These are phyloP conservation scores for Eustalomyia histrio DNA, from an alignment of 2,888 invertebrate species.

Conservation along the genomic window DNA sequence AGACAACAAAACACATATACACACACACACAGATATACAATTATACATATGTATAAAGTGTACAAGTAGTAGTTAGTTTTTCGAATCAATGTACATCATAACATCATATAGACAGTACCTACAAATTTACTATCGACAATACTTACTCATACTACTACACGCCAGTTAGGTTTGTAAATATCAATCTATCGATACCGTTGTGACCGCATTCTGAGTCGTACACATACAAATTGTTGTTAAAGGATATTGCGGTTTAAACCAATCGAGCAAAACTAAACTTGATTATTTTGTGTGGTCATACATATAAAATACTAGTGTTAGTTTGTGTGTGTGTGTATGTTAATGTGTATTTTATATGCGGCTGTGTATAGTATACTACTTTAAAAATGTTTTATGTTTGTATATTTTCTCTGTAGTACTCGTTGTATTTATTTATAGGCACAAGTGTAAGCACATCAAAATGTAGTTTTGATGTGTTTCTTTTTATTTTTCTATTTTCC, in stretches of 20 bases:
- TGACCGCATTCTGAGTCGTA: conserved; percentile 60
- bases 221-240: conserved; percentile 74
- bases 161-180: conserved; percentile 28
- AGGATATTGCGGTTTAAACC: conserved; percentile 76
- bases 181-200: conserved; percentile 64
- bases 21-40: background rate
- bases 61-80: conserved; percentile 7
- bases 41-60: background rate
- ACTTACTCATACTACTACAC: background rate
- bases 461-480: background rate
- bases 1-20: background rate
- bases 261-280: conserved; percentile 78
- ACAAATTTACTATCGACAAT: background rate
- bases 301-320: conserved; percentile 20
- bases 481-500: background rate
- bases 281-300: conserved; percentile 77
- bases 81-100: conserved; percentile 23
- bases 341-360: background rate
- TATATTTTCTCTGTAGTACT: conserved; percentile 18
- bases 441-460: conserved; percentile 1
- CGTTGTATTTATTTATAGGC: conserved; percentile 36
- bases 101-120: background rate
- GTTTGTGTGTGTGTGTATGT: conserved; percentile 63
- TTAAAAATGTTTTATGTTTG: conserved; percentile 31
- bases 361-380: conserved; percentile 11